A percentile compares a stretch with the other conserved stretches of the same genome.
Conservation (phyloP, 2,113 vertebrate species). For the Mus pahari region DNA sequence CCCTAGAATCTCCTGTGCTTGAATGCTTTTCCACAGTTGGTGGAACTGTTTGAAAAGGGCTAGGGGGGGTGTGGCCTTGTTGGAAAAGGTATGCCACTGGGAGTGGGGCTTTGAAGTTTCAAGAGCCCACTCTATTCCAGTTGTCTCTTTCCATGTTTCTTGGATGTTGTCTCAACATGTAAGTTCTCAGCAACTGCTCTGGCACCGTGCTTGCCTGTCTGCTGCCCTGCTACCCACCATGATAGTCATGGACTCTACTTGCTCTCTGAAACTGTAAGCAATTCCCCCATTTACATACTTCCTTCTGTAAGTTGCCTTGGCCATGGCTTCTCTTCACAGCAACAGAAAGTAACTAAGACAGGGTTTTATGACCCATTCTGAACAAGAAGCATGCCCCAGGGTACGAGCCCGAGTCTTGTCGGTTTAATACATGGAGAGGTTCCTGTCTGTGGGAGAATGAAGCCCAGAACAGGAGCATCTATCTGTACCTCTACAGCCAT, state of each 20-base stretch:
- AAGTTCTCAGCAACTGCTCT: not conserved
- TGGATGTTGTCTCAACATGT: not conserved
- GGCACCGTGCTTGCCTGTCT: not conserved
- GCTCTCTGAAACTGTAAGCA: not conserved
- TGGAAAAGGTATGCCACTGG: not conserved
- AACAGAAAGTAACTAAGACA: not conserved
- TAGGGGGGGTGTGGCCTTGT: no score
- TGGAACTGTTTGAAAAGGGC: not conserved
- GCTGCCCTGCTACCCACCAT: not conserved
- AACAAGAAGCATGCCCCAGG: not conserved
- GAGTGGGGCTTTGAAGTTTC: not conserved
- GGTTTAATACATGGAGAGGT: not conserved
- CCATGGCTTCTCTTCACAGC: not conserved
- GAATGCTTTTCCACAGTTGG: not conserved
- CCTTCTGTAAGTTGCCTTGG: not conserved
- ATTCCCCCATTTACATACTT: not conserved
- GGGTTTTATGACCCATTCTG: not conserved
- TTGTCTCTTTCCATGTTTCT: not conserved
- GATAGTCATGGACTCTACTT: not conserved
- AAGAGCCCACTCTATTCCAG: not conserved
- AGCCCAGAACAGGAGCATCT: not conserved
- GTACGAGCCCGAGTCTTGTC: not conserved
- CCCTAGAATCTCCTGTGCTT: not conserved
- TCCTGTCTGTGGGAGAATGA: not conserved
- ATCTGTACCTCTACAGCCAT: not conserved